A percentile compares a stretch with the other conserved stretches of the same genome.
phyloP scores from a whole-genome alignment of 2,113 vertebrate genomes.

The Malurus cyaneus region DNA sequence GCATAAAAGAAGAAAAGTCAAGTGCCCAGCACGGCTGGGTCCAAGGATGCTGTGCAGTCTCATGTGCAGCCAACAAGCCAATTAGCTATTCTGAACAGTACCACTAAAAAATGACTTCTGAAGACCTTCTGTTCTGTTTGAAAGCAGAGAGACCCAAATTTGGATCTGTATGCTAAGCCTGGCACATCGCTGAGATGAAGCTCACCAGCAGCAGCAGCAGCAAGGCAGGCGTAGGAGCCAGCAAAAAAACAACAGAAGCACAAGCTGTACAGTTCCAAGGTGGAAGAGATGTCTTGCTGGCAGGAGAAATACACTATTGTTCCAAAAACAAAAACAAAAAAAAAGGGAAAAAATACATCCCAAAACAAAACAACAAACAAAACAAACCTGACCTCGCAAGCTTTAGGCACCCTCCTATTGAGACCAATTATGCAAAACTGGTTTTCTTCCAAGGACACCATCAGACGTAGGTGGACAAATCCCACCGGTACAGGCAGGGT shows the following conservation, averaged over 20 bases:
- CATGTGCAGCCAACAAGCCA: neutral
- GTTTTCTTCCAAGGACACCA: neutral
- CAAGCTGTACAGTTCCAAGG: neutral
- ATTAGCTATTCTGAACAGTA: neutral
- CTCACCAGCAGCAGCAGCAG: conserved; percentile 4
- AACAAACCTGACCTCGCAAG: neutral
- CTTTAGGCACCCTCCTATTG: neutral
- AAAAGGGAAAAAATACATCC: neutral
- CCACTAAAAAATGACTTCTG: neutral
- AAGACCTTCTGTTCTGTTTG: conserved; percentile 20
- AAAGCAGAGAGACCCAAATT: neutral
- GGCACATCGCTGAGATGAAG: conserved; percentile 19
- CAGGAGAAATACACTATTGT: neutral
- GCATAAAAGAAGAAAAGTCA: neutral
- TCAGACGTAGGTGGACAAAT: neutral
- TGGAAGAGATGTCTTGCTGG: neutral
- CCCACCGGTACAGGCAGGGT: neutral
- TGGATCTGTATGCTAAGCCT: conserved; percentile 4
- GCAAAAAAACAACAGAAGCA: neutral
- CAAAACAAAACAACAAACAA: neutral
- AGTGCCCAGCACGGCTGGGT: neutral
- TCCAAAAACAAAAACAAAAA: neutral
- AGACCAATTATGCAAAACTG: neutral
- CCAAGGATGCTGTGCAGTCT: neutral
- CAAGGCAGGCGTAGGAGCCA: conserved; percentile 11